Percentiles rank a stretch among this genome's conserved stretches.
phyloP scores from a whole-genome alignment of 2,888 invertebrate genomes.

The Eristalinus sepulchralis region DNA sequence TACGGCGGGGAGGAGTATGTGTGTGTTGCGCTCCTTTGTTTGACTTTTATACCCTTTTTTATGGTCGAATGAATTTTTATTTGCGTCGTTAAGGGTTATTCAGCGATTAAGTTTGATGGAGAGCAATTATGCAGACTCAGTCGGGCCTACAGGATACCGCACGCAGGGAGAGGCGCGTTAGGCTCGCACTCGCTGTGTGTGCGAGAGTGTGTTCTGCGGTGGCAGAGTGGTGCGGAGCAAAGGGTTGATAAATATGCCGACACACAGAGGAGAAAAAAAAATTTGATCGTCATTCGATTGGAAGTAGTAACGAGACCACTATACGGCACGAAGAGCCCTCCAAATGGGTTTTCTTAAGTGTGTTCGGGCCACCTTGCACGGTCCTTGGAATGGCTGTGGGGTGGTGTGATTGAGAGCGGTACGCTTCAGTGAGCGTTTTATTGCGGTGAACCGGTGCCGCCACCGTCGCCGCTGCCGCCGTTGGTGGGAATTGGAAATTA shows the following conservation, averaged over 20 bases:
- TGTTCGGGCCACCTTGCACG: not conserved
- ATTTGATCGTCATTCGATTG: conserved; percentile 52
- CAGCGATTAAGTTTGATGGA: conserved; percentile 66
- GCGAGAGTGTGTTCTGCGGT: not conserved
- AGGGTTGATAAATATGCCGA: conserved; percentile 53
- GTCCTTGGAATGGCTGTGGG: not conserved
- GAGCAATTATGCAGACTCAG: conserved; percentile 57
- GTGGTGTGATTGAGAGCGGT: conserved; percentile 25
- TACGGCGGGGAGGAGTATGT: no score
- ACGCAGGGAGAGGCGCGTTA: not conserved
- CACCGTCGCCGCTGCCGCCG: not conserved
- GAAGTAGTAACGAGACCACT: conserved; percentile 44
- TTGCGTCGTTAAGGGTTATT: conserved; percentile 65
- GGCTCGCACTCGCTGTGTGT: not conserved
- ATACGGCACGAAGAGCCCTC: conserved; percentile 32
- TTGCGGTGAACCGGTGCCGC: conserved; percentile 13
- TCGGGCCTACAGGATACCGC: conserved; percentile 22
- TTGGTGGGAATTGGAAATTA: conserved; percentile 36
- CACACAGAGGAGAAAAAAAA: not conserved
- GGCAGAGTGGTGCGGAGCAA: conserved; percentile 18
- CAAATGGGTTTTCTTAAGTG: conserved; percentile 35
- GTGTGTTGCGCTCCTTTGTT: conserved; percentile 21
- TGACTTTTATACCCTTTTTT: conserved; percentile 65
- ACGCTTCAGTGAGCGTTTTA: conserved; percentile 32
- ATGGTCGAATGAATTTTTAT: conserved; percentile 64